Evolutionary conservation across 2,113 vertebrate species (phyloP).

Genomic region (Rafetus swinhoei): DNA sequence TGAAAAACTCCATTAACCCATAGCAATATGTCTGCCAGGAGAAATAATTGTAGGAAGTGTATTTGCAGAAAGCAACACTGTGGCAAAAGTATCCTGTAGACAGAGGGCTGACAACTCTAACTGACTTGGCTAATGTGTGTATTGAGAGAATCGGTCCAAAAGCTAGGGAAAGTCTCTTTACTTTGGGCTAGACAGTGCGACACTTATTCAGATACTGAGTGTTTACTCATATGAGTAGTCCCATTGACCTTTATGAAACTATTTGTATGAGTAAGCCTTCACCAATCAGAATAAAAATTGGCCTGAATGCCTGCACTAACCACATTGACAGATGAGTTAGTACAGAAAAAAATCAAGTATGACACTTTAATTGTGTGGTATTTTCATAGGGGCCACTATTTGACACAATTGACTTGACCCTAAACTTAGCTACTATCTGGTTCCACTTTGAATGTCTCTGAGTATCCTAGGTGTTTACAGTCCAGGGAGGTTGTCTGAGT

Average conservation of each 20-base stretch:
- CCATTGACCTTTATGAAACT: not conserved
- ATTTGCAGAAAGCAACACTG: not conserved
- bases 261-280: rapidly evolving
- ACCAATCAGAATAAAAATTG: not conserved
- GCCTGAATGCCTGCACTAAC: not conserved
- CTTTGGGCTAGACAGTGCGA: rapidly evolving
- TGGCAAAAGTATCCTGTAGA: not conserved
- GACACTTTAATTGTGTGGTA: not conserved
- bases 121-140: not conserved
- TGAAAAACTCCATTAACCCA: not conserved
- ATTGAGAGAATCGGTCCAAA: not conserved
- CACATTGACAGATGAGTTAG: rapidly evolving
- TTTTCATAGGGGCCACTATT: not conserved
- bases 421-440: rapidly evolving
- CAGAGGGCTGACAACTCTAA: not conserved
- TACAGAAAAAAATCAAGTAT: not conserved
- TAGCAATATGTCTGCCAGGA: rapidly evolving
- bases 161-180: not conserved
- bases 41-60: not conserved
- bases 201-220: not conserved
- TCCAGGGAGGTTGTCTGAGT: not conserved
- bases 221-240: rapidly evolving
- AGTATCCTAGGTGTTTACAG: not conserved
- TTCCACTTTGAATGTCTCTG: not conserved
- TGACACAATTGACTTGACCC: not conserved